Evolutionary conservation across 2,113 vertebrate species (phyloP), one percentile per base, ranked within the genome.

Genomic region (Alexandromys fortis): DNA sequence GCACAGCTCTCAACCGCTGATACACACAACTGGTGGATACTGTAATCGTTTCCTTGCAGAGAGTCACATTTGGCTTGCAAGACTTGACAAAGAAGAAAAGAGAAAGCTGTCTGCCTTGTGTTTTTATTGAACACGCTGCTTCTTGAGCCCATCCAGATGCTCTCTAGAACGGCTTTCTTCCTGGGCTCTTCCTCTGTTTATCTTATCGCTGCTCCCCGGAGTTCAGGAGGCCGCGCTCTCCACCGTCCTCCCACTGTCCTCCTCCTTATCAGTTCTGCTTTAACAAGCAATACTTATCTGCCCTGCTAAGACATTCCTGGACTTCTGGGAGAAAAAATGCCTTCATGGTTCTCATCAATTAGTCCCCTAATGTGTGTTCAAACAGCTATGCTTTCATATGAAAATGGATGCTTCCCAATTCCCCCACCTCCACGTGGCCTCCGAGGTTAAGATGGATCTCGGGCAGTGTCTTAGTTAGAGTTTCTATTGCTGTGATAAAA

Each of bases 341-440:
- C 95, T 90, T 92, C 93, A 77, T 94, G 93, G 95, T 78, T 86
- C 93, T 95, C 87, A 70, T 95, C 97, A 90, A 90, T 90, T 90
- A 89, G 52, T 89, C 63, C 81, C 55, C 94, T 83, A 93, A 68
- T 92, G 70, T 7, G 86, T 16, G 88, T 94, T 82, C 95, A 95
- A 89, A 96, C 89, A 95, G 38, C 77, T 35, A 94, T 3, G 38
- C 17, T 91, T 96, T 96, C 35, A 24, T 35, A 55, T 35, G 90
- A 90, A 89, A 86, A 73, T 17, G 85, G 61, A 73, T 38, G 52
- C 72, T 88, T 76, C 49, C 63, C 81, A 67, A 92, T 63, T 88
- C 76, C 68, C 73, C 93, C 65, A 76, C 26, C 83, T 86, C 87
- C 30, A 4, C 42, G 19, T 1, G 42, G 68, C 49, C 19, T 79